Evolutionary conservation across 2,113 vertebrate species (phyloP).

Genomic region (Phyllostomus discolor): DNA sequence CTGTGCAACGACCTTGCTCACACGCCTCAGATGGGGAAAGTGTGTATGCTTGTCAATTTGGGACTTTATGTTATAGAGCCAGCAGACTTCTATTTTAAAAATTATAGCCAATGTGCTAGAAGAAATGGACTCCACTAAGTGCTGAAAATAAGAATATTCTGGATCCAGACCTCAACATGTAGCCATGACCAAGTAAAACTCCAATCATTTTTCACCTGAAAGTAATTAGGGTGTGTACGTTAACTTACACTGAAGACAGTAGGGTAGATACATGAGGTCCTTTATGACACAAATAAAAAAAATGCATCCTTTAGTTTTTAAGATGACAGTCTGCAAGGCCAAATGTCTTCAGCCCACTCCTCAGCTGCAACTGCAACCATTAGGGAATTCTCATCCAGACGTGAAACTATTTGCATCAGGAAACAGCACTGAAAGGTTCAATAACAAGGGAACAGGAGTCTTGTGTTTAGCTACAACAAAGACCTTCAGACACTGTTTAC

Average conservation of each 20-base stretch:
- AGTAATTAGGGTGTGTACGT: background rate
- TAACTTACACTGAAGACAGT: background rate
- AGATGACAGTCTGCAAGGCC: background rate
- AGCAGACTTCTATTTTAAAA: background rate
- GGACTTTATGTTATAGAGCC: background rate
- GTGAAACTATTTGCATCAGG: background rate
- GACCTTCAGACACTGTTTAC: background rate
- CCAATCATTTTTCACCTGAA: background rate
- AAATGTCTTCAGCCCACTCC: background rate
- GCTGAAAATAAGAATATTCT: slow-evolving; percentile 28
- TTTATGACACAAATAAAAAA: background rate
- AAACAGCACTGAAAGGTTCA: background rate
- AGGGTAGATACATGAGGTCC: background rate
- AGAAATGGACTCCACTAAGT: background rate
- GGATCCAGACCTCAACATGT: background rate
- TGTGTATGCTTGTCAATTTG: background rate
- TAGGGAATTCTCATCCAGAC: background rate
- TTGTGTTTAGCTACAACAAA: background rate
- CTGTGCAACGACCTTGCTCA: background rate
- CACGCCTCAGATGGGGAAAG: background rate
- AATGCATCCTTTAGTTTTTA: background rate
- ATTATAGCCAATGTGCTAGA: background rate
- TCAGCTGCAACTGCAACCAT: background rate
- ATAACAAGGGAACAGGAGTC: background rate
- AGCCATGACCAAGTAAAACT: background rate